Evolutionary conservation across 2,113 vertebrate genomes (phyloP).

Genomic region (Gulo gulo): DNA sequence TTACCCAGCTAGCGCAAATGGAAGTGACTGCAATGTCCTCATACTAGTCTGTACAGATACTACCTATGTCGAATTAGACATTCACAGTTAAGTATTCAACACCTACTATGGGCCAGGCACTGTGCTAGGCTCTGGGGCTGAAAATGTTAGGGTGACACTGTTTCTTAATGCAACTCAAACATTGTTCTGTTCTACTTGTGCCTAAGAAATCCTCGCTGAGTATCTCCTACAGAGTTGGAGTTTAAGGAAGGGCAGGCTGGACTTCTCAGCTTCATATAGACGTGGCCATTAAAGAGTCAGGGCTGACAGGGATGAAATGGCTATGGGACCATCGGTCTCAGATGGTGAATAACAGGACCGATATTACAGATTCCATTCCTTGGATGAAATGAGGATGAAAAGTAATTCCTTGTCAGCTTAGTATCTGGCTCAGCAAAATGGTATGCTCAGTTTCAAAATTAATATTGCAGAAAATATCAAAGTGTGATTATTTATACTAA

Average conservation of each 20-base stretch:
- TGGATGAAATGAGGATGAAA: neutral
- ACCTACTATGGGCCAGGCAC: neutral
- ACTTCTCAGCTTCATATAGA: neutral
- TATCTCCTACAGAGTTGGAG: neutral
- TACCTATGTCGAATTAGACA: neutral
- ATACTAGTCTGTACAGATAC: fast-evolving
- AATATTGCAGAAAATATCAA: constrained; percentile 71
- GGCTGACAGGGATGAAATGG: neutral
- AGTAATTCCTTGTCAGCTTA: neutral
- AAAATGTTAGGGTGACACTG: neutral
- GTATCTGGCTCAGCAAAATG: constrained; percentile 35
- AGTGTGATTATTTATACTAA: constrained; percentile 71
- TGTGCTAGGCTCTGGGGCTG: neutral
- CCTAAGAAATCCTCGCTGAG: neutral
- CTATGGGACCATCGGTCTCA: neutral
- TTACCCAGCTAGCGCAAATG: neutral
- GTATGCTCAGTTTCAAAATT: constrained; percentile 57
- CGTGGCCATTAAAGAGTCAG: neutral
- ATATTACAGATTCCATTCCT: neutral
- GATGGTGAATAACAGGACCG: neutral
- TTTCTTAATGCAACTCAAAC: neutral
- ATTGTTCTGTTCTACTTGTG: neutral
- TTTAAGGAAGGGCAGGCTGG: neutral
- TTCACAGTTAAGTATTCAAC: neutral
- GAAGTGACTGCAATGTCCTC: too few relatives aligned